These are phyloP conservation scores for Poecilia latipinna DNA, from an alignment of 2,113 vertebrate species.

Conservation along the genomic window DNA sequence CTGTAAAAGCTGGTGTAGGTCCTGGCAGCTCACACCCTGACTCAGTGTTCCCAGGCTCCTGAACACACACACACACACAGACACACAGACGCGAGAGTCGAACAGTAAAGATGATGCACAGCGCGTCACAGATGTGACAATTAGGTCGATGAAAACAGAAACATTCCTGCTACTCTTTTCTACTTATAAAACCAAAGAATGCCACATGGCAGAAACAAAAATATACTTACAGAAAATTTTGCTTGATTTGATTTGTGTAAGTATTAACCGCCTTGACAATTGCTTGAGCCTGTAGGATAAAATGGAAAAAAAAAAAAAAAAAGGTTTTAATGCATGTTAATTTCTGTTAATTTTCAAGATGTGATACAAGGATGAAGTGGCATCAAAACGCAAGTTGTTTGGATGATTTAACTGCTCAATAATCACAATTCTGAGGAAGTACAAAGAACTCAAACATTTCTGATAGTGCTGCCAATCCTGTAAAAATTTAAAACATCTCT, in stretches of 20 bases:
- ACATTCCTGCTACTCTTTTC: background rate
- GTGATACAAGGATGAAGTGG: background rate
- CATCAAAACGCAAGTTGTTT: background rate
- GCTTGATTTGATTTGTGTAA: conserved; percentile 36
- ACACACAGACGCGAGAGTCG: background rate
- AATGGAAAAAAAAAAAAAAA: conserved; percentile 14
- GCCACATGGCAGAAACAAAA: background rate
- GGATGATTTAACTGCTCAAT: conserved; percentile 44
- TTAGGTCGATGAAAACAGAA: background rate
- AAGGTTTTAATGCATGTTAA: background rate
- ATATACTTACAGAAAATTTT: conserved; percentile 72
- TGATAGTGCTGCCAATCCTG: background rate
- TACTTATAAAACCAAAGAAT: background rate
- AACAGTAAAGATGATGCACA: no score
- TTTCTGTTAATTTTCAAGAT: background rate
- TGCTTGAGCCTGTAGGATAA: conserved; percentile 71
- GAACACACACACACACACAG: conserved; percentile 5
- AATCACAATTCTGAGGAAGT: conserved; percentile 46
- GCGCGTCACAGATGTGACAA: background rate
- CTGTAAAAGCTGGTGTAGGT: conserved; percentile 50
- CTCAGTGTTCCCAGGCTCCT: conserved; percentile 77
- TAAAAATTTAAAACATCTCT: background rate
- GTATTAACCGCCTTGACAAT: conserved; percentile 62
- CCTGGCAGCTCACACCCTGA: conserved; percentile 74
- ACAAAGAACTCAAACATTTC: conserved; percentile 9